phyloP scores from a whole-genome alignment of 2,113 vertebrate species.

The Daboia siamensis region DNA sequence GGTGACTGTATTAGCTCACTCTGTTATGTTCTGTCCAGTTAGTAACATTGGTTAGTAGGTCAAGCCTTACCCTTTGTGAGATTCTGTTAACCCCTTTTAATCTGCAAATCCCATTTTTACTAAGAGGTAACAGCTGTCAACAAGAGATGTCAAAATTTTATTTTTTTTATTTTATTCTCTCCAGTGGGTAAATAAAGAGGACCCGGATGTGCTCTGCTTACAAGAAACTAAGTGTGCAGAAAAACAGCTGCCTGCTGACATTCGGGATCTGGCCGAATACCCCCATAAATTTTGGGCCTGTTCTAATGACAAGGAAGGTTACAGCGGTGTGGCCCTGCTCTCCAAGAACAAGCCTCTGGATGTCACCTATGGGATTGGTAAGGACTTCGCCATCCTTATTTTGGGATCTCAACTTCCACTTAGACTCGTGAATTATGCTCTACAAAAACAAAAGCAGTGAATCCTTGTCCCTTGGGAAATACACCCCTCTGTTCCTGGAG shows the following conservation, averaged over 20 bases:
- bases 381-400: constrained; percentile 27
- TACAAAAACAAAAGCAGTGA: not conserved
- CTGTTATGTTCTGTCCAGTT: too few species aligned
- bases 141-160: not conserved
- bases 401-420: not conserved
- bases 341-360: constrained; percentile 81
- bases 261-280: constrained; percentile 79
- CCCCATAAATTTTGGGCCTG: constrained; percentile 86
- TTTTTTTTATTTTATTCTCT: not conserved
- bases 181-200: constrained; percentile 87
- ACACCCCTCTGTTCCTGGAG: not conserved
- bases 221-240: constrained; percentile 89
- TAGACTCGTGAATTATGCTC: not conserved
- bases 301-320: constrained; percentile 82
- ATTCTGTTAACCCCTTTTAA: not conserved
- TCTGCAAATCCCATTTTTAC: not conserved
- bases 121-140: not conserved
- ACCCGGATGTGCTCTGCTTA: constrained; percentile 85
- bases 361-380: constrained; percentile 87
- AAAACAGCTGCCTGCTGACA: constrained; percentile 77
- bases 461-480: not conserved
- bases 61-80: not conserved
- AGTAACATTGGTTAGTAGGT: not conserved
- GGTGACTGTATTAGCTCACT: not conserved
- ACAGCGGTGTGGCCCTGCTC: constrained; percentile 87